phyloP scores from a whole-genome alignment of 2,888 invertebrate genomes.

The Andrena trimmerana region DNA sequence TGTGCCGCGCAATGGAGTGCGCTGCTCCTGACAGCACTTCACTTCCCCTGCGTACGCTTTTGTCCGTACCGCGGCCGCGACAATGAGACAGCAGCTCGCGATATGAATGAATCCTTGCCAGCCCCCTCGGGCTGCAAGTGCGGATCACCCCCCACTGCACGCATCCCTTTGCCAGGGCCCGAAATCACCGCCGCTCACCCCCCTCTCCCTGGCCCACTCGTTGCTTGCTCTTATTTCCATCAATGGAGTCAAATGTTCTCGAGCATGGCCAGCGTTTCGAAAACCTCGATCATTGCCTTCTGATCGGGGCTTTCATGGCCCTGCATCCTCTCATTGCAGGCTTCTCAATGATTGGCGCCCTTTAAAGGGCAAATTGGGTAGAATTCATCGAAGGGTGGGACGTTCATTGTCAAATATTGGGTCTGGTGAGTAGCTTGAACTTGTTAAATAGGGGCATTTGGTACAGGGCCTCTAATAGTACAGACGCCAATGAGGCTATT shows the following conservation, averaged over 20 bases:
- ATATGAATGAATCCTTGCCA: conserved; percentile 71
- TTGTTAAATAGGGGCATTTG: no score
- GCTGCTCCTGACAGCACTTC: conserved; percentile 73
- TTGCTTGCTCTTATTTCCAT: conserved; percentile 56
- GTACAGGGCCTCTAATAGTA: no score
- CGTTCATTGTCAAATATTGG: no score
- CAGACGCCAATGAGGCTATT: no score
- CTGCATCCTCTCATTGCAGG: not conserved
- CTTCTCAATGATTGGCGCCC: conserved; percentile 6
- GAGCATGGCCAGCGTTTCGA: conserved; percentile 53
- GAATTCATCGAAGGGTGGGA: not conserved
- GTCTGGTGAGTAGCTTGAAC: no score
- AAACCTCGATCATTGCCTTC: conserved; percentile 38
- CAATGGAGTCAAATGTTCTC: conserved; percentile 68
- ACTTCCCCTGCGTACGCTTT: conserved; percentile 60
- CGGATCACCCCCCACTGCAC: conserved; percentile 32
- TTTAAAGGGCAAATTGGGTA: conserved; percentile 9
- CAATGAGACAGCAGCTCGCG: conserved; percentile 65
- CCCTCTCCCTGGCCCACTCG: conserved; percentile 17
- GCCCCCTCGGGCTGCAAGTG: conserved; percentile 63
- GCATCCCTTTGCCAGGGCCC: conserved; percentile 36
- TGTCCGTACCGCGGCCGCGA: conserved; percentile 61
- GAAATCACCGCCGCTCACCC: conserved; percentile 10
- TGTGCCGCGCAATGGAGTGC: conserved; percentile 73
- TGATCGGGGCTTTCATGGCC: not conserved